phyloP scores from a whole-genome alignment of 2,888 invertebrate species.

The Agonopterix heracliana region DNA sequence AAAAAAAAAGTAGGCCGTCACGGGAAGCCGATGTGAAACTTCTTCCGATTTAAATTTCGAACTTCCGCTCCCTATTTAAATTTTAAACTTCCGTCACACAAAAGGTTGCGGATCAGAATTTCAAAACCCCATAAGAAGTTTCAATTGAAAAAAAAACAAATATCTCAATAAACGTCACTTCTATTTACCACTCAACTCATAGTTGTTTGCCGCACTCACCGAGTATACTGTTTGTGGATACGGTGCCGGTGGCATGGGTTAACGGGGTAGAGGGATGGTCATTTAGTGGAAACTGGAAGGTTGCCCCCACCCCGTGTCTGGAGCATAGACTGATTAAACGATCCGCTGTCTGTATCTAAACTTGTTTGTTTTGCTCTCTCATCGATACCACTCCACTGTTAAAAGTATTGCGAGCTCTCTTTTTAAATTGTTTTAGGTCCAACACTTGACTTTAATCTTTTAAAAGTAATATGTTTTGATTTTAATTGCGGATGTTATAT shows the following conservation, averaged over 20 bases:
- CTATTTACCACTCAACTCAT: neutral
- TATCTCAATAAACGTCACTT: neutral
- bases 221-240: conserved; percentile 71
- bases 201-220: conserved; percentile 52
- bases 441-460: neutral
- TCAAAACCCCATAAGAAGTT: no score
- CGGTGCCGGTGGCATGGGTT: conserved; percentile 70
- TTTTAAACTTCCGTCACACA: no score
- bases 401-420: neutral
- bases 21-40: no score
- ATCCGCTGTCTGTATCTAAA: conserved; percentile 52
- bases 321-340: conserved; percentile 69
- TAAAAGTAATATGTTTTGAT: no score
- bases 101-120: no score
- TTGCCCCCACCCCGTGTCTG: conserved; percentile 51
- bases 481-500: no score
- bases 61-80: no score
- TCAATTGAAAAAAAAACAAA: neutral
- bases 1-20: no score
- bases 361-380: conserved; percentile 54
- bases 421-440: neutral
- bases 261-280: conserved; percentile 70
- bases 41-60: no score
- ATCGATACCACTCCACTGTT: conserved; percentile 36
- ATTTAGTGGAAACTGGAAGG: conserved; percentile 70